These are phyloP conservation scores for Pachycephus smyrnensis DNA, from an alignment of 2,888 invertebrate species.

Conservation along the genomic window DNA sequence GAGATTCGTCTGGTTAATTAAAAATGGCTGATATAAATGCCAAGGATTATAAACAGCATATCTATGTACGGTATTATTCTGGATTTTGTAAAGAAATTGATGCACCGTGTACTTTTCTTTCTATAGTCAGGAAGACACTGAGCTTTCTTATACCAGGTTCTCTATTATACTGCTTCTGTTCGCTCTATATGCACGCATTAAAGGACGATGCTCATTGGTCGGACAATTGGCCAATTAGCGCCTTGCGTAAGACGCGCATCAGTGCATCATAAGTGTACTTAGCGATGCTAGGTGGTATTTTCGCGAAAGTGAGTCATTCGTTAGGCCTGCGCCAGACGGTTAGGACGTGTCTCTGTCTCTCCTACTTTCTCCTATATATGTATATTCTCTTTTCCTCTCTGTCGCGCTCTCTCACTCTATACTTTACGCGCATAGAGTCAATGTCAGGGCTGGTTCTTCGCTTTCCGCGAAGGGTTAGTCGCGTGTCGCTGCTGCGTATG, in stretches of 20 bases:
- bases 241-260: neutral
- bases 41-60: neutral
- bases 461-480: neutral
- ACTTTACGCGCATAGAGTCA: neutral
- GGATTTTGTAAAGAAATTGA: neutral
- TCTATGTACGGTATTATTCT: neutral
- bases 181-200: neutral
- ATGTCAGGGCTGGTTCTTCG: neutral
- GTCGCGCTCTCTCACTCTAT: neutral
- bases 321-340: constrained; percentile 14
- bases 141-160: neutral
- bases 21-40: neutral
- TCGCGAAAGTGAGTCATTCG: constrained; percentile 36
- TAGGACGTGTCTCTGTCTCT: neutral
- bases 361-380: neutral
- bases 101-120: neutral
- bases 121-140: neutral
- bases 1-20: constrained; percentile 20
- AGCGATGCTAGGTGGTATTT: neutral
- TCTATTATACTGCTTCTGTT: neutral
- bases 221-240: neutral
- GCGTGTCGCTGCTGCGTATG: neutral
- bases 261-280: neutral
- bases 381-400: neutral
- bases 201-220: neutral